These are phyloP conservation scores for Mellivora capensis DNA, from an alignment of 2,113 vertebrate genomes.

Conservation along the genomic window DNA sequence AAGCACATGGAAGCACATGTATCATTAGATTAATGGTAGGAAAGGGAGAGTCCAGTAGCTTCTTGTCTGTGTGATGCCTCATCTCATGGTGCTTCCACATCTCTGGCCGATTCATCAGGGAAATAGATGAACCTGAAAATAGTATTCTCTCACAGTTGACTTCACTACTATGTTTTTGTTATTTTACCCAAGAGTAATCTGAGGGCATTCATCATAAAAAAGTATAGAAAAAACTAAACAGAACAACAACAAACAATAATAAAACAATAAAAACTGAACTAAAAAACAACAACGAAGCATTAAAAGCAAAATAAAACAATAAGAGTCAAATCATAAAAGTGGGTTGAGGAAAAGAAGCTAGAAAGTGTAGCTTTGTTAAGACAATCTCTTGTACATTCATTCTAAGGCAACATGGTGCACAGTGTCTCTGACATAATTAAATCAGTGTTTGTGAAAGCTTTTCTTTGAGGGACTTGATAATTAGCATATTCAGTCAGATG, in stretches of 20 bases:
- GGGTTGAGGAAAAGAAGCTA: neutral
- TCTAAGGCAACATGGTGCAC: neutral
- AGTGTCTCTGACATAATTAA: neutral
- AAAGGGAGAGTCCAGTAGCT: neutral
- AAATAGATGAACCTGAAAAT: neutral
- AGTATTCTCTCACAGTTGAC: neutral
- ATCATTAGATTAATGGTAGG: neutral
- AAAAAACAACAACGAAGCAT: neutral
- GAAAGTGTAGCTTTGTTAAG: neutral
- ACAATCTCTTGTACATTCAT: neutral
- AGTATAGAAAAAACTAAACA: neutral
- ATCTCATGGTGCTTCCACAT: neutral
- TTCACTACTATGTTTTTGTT: neutral
- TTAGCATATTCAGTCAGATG: neutral
- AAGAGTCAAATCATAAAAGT: neutral
- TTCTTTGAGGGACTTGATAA: neutral
- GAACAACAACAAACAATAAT: neutral
- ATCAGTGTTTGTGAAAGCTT: neutral
- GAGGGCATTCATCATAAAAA: neutral
- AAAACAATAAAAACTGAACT: neutral
- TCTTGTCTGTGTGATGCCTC: neutral
- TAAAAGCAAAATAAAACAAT: neutral
- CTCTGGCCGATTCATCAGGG: neutral
- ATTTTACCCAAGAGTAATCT: neutral
- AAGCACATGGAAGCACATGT: neutral